Conservation (phyloP, 1,140 invertebrate genomes). For the Wiebesia pumilae region DNA sequence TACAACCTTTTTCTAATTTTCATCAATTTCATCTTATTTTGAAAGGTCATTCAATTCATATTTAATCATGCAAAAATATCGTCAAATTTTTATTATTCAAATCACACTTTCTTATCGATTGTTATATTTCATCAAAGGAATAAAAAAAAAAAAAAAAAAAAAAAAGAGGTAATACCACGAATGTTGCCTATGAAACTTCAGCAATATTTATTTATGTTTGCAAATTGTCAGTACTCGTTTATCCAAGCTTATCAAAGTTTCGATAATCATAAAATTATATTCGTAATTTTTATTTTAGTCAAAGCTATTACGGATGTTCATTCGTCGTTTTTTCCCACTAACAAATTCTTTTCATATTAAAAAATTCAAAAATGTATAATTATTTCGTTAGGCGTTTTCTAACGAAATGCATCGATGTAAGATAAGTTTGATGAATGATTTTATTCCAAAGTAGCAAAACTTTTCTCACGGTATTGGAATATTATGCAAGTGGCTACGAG, state of each 20-base stretch:
- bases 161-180: no score
- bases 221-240: slow-evolving; percentile 13
- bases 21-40: neutral
- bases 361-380: neutral
- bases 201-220: neutral
- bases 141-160: slow-evolving; percentile 1
- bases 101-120: neutral
- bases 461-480: neutral
- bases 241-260: slow-evolving; percentile 12
- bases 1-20: slow-evolving; percentile 10
- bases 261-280: neutral
- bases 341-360: neutral
- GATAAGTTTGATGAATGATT: slow-evolving; percentile 11
- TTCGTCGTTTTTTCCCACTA: neutral
- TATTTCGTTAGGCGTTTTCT: neutral
- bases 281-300: slow-evolving; percentile 34
- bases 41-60: neutral
- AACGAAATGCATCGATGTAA: neutral
- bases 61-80: neutral
- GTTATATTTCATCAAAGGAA: slow-evolving; percentile 1
- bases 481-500: neutral
- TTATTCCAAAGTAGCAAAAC: neutral
- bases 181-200: neutral
- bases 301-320: neutral
- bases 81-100: neutral